phyloP scores from a whole-genome alignment of 2,113 vertebrate species.

The Carassius auratus region DNA sequence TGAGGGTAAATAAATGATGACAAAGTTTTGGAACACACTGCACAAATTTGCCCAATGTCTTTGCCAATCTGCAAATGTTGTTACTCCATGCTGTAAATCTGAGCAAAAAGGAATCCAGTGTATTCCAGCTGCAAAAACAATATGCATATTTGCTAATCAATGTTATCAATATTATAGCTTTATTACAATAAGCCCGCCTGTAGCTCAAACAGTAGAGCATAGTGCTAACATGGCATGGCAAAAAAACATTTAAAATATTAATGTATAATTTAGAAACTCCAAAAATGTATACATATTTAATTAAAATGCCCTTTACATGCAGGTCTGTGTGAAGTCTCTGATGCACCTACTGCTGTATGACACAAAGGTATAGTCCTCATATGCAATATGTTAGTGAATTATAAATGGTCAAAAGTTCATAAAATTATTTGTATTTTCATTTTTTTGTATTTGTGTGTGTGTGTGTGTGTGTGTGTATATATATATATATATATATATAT shows the following conservation, averaged over 20 bases:
- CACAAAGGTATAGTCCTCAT: neutral
- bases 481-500: no score
- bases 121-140: neutral
- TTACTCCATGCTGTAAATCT: neutral
- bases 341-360: neutral
- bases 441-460: no score
- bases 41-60: neutral
- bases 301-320: no score
- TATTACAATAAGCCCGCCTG: neutral
- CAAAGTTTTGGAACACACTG: neutral
- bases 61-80: neutral
- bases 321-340: neutral
- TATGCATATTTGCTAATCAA: neutral
- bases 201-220: no score
- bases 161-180: neutral
- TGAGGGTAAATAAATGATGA: neutral
- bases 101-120: neutral
- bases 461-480: no score
- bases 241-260: no score
- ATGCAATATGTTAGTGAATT: neutral
- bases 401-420: no score
- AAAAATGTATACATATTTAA: no score
- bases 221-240: no score
- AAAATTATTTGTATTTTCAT: no score
- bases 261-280: no score